A percentile compares a stretch with the other conserved stretches of the same genome.
phyloP scores from a whole-genome alignment of 2,113 vertebrate species.

The Prunella himalayana region DNA sequence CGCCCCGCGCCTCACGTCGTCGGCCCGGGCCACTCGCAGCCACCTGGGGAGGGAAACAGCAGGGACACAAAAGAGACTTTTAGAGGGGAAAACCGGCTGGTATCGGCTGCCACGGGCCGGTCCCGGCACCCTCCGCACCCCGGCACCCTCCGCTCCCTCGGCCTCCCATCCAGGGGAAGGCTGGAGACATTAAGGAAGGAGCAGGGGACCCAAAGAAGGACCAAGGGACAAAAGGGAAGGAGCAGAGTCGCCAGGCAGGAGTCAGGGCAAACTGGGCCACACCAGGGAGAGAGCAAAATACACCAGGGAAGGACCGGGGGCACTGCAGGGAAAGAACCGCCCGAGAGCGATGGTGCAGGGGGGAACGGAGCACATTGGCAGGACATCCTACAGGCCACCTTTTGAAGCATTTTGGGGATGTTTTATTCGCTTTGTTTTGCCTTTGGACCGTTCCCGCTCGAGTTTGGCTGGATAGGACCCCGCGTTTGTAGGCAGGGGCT shows the following conservation, averaged over 20 bases:
- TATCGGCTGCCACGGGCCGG: not conserved
- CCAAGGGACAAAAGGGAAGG: not conserved
- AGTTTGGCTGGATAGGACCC: not conserved
- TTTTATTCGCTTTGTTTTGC: not conserved
- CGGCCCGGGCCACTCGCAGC: constrained; percentile 76
- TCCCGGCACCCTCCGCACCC: rapidly evolving
- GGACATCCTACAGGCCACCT: not conserved
- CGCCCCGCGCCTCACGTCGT: constrained; percentile 76
- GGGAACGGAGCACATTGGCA: rapidly evolving
- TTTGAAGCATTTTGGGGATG: not conserved
- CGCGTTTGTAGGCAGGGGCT: not conserved
- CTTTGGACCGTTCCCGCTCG: not conserved
- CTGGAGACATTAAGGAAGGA: not conserved
- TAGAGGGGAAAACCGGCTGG: not conserved
- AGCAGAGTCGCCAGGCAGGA: not conserved
- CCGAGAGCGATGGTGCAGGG: not conserved
- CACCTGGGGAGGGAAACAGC: constrained; percentile 58
- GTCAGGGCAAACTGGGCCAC: no score
- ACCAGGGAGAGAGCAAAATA: not conserved
- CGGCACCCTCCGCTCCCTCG: not conserved
- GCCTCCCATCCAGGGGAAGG: not conserved
- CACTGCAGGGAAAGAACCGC: not conserved
- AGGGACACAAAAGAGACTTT: constrained; percentile 46
- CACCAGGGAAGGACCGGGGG: not conserved
- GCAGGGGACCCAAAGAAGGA: not conserved